Evolutionary conservation across 2,113 vertebrate genomes (phyloP), one percentile per base, ranked within the genome.

Genomic region (Datnioides undecimradiatus): DNA sequence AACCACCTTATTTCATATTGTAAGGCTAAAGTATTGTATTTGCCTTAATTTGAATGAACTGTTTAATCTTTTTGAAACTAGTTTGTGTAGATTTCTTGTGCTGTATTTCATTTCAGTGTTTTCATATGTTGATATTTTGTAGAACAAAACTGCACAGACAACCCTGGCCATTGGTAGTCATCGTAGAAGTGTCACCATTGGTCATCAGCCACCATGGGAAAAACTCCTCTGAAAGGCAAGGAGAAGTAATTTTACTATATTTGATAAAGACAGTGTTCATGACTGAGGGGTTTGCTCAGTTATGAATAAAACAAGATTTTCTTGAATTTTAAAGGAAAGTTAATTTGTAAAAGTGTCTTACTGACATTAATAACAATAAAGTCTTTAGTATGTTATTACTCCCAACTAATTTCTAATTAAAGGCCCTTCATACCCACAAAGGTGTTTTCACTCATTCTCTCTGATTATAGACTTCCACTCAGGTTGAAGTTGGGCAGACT

Each of bases 171-270:
- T 63, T 64, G 83, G 62, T 72, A 34, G 29, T 68, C 73, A 21
- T 49, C 45, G 2, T 46, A 45, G 13, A 49, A 59, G 71, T 66
- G 74, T 67, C 79, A 51, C 71, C 86, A 66, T 73, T 78, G 76
- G 78, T 87, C 60, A 54, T 74, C 81, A 57, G 76, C 66, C 90
- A 89, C 57, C 86, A 95, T 95, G 95, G 94, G 94, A 19, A 94
- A 94, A 80, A 95, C 93, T 23, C 89, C 79, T 2, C 43, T 94
- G n/a, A 95, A 94, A 94, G 95, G 95, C 73, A 85, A 91, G 85
- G 0, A 45, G 2, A 19, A 1, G 0, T 48, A 5, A 8, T 58
- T 36, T 41, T 19, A 43, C 14, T 60, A 1, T 34, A 7, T 1
- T 4, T 6, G 12, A 38, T 36, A 38, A 49, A 58, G 17, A 17